A percentile compares a stretch with the other conserved stretches of the same genome.
Conservation (phyloP, 2,113 vertebrate genomes). For the Chloroceryle aenea region DNA sequence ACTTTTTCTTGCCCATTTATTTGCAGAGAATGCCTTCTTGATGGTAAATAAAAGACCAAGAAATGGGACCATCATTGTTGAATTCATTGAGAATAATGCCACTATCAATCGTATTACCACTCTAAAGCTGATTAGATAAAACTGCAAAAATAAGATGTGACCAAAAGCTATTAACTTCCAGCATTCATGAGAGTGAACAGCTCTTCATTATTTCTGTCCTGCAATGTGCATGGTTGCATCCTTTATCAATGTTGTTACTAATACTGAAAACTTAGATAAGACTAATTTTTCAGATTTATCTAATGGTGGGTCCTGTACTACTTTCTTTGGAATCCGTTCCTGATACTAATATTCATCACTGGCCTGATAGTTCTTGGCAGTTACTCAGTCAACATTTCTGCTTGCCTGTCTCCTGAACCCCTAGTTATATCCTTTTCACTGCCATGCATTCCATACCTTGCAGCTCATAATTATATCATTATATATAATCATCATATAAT, state of each 20-base stretch:
- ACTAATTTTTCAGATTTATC: neutral
- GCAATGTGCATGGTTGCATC: accelerated
- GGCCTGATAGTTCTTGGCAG: neutral
- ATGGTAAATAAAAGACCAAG: neutral
- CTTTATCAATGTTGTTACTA: neutral
- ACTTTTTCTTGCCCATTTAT: neutral
- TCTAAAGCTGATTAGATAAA: neutral
- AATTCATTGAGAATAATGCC: neutral
- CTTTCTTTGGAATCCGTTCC: neutral
- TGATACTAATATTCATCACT: neutral
- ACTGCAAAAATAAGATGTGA: neutral
- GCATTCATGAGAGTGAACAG: neutral
- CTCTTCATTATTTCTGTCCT: neutral
- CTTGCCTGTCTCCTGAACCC: neutral
- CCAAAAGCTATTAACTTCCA: neutral
- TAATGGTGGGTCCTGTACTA: neutral
- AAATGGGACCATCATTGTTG: neutral
- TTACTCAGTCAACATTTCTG: neutral
- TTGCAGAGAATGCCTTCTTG: neutral
- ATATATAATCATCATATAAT: neutral
- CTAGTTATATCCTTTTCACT: neutral
- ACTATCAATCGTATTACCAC: neutral
- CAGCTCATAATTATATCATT: neutral
- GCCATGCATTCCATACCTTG: neutral
- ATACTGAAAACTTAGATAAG: neutral